A percentile compares a stretch with the other conserved stretches of the same genome.
Conservation (phyloP, 2,888 invertebrate genomes). For the Alloscopus bannaensis region DNA sequence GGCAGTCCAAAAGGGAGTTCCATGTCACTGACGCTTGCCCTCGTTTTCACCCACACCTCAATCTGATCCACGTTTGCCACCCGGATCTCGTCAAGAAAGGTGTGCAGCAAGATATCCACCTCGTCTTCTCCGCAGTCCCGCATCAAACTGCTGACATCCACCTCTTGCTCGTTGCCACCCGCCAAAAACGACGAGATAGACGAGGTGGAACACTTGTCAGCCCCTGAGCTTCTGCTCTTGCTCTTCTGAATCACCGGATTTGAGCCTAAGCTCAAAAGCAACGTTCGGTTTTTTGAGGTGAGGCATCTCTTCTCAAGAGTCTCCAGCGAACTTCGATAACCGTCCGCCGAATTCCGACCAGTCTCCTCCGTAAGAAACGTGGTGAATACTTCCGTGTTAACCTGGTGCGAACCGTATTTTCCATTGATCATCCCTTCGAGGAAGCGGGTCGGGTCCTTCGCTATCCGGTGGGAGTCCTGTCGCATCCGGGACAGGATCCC, state of each 20-base stretch:
- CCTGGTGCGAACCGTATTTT: not conserved
- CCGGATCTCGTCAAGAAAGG: conserved; percentile 66
- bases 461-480: conserved; percentile 48
- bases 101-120: conserved; percentile 57
- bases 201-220: not conserved
- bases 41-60: conserved; percentile 59
- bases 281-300: conserved; percentile 22
- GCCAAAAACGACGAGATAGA: conserved; percentile 42
- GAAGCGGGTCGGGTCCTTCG: conserved; percentile 59
- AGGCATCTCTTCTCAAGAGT: conserved; percentile 31
- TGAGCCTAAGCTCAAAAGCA: conserved; percentile 32
- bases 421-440: conserved; percentile 47
- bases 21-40: conserved; percentile 40
- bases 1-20: conserved; percentile 69
- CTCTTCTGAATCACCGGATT: conserved; percentile 20
- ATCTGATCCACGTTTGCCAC: conserved; percentile 62
- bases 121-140: conserved; percentile 22
- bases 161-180: conserved; percentile 10
- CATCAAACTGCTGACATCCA: not conserved
- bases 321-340: conserved; percentile 17
- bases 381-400: conserved; percentile 23
- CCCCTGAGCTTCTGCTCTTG: not conserved
- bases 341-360: not conserved
- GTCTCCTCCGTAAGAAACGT: conserved; percentile 11
- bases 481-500: conserved; percentile 44